A percentile compares a stretch with the other conserved stretches of the same genome.
Evolutionary conservation across 2,113 vertebrate genomes (phyloP).

Genomic region (Chloroceryle aenea): DNA sequence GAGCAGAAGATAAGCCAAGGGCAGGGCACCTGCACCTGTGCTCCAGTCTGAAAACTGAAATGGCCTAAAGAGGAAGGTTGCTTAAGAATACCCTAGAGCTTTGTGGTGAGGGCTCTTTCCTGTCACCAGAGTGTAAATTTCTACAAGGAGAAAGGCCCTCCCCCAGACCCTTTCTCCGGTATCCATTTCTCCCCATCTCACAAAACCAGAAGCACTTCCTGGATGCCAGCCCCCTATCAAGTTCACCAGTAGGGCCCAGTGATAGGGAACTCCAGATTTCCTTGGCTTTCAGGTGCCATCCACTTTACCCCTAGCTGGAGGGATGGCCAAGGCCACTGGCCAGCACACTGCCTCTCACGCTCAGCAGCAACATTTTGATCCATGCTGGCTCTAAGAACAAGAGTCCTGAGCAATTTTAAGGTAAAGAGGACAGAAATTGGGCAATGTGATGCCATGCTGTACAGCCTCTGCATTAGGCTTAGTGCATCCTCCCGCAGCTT

Average conservation of each 20-base stretch:
- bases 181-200: neutral
- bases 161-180: neutral
- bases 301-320: neutral
- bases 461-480: neutral
- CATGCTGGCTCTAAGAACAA: neutral
- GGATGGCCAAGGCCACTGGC: neutral
- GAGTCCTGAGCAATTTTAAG: neutral
- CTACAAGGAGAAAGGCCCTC: neutral
- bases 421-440: neutral
- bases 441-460: neutral
- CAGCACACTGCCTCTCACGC: neutral
- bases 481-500: neutral
- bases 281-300: neutral
- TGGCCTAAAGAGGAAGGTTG: neutral
- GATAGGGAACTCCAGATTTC: accelerated
- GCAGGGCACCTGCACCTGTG: accelerated
- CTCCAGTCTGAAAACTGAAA: neutral
- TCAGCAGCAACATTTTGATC: neutral
- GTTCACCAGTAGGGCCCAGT: neutral
- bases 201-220: neutral
- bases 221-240: neutral
- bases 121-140: neutral
- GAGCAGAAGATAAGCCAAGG: accelerated
- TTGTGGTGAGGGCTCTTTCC: neutral
- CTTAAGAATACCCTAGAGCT: neutral